These are phyloP conservation scores for Spea hammondii DNA, from an alignment of 2,797 vertebrate species.

Conservation along the genomic window DNA sequence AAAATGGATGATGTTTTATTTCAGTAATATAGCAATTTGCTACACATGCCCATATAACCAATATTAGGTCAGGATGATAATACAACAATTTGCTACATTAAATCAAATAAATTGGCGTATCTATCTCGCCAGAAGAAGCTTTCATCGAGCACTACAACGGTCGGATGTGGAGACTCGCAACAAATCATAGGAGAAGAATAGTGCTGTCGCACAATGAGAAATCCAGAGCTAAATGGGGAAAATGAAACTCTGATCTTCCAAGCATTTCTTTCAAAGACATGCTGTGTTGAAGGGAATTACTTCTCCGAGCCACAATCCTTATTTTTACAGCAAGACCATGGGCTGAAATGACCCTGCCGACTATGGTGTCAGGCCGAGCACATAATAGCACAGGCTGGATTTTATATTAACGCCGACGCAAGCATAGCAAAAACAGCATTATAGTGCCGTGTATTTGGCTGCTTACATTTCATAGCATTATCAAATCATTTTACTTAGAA, in stretches of 20 bases:
- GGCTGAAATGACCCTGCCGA: not conserved
- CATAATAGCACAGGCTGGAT: not conserved
- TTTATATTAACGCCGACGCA: too few relatives aligned
- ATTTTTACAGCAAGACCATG: not conserved
- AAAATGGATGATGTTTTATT: not conserved
- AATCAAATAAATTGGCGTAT: not conserved
- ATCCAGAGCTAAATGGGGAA: not conserved
- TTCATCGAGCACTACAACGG: not conserved
- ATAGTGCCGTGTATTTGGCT: too few relatives aligned
- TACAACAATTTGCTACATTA: too few relatives aligned
- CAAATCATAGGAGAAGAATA: not conserved
- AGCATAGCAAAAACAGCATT: too few relatives aligned
- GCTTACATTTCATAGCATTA: too few relatives aligned
- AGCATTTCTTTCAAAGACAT: constrained; percentile 1
- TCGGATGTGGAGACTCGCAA: not conserved
- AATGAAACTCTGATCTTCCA: not conserved
- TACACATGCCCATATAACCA: too few relatives aligned
- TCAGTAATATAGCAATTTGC: too few relatives aligned
- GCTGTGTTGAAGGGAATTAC: constrained; percentile 9
- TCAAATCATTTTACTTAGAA: too few relatives aligned
- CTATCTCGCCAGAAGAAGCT: not conserved
- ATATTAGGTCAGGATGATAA: too few relatives aligned
- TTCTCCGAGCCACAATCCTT: not conserved
- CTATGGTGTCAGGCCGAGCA: not conserved
- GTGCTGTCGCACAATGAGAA: not conserved